Evolutionary conservation across 2,888 invertebrate species (phyloP).

Genomic region (Drosophila kanekoi): DNA sequence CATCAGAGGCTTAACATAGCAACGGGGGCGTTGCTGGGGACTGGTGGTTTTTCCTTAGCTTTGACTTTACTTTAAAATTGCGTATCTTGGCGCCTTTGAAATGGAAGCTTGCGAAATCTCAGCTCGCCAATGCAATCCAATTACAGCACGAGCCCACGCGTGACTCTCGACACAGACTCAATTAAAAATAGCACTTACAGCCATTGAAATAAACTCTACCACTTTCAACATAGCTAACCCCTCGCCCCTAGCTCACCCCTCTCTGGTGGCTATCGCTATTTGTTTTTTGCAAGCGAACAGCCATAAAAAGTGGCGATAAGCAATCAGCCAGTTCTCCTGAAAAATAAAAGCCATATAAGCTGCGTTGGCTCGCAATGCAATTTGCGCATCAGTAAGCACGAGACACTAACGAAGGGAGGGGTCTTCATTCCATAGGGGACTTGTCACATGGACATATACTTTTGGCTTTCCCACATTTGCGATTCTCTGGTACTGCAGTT

Average conservation of each 20-base stretch:
- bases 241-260: background rate
- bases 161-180: constrained; percentile 51
- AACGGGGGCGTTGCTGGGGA: constrained; percentile 23
- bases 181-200: constrained; percentile 48
- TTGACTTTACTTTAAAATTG: constrained; percentile 36
- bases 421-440: background rate
- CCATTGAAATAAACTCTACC: constrained; percentile 25
- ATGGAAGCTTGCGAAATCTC: constrained; percentile 46
- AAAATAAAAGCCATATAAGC: constrained; percentile 19
- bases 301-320: constrained; percentile 58
- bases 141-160: constrained; percentile 41
- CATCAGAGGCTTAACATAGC: constrained; percentile 35
- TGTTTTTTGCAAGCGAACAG: constrained; percentile 34
- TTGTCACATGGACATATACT: constrained; percentile 11
- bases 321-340: constrained; percentile 51
- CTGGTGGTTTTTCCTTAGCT: constrained; percentile 12
- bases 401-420: background rate
- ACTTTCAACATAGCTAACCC: background rate
- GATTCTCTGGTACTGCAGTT: constrained; percentile 17
- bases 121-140: constrained; percentile 58
- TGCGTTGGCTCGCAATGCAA: constrained; percentile 57
- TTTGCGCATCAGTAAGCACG: constrained; percentile 56
- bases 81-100: constrained; percentile 34
- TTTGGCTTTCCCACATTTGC: constrained; percentile 18
- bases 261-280: constrained; percentile 4